Percentiles rank a stretch among this genome's conserved stretches.
Evolutionary conservation across 2,888 invertebrate genomes (phyloP).

Genomic region (Stenotaenia linearis): DNA sequence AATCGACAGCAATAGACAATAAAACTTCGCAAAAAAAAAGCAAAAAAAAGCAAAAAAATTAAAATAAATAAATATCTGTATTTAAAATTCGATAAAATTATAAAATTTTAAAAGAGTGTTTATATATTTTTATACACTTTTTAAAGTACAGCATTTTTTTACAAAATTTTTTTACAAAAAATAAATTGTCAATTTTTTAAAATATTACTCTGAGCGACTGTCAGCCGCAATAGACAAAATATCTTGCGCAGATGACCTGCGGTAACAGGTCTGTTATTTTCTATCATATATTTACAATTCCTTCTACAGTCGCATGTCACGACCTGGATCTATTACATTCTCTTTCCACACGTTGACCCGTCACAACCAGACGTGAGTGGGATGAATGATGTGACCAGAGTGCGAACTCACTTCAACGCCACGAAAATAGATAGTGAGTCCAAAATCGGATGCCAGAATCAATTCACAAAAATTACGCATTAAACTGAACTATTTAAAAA

Average conservation of each 20-base stretch:
- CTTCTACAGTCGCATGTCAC: background rate
- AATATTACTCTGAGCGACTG: background rate
- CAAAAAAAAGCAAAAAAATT: background rate
- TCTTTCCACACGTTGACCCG: background rate
- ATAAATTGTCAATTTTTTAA: background rate
- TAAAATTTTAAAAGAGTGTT: too few relatives aligned
- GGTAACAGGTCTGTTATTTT: background rate
- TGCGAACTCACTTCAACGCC: background rate
- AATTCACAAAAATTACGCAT: background rate
- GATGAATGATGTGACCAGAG: background rate
- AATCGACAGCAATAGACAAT: background rate
- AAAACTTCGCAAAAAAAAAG: background rate
- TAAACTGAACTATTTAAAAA: background rate
- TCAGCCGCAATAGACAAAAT: background rate
- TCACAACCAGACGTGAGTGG: background rate
- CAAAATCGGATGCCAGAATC: background rate
- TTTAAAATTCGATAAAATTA: too few relatives aligned
- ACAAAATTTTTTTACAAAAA: background rate
- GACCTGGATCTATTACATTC: background rate
- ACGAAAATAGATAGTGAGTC: background rate
- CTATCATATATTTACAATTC: background rate
- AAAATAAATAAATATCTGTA: too few relatives aligned
- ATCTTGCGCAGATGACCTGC: background rate
- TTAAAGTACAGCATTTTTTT: too few relatives aligned
- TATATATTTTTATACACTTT: too few relatives aligned